Evolutionary conservation across 2,888 invertebrate species (phyloP), one percentile per base, ranked within the genome.

Genomic region (Proisotoma minuta): DNA sequence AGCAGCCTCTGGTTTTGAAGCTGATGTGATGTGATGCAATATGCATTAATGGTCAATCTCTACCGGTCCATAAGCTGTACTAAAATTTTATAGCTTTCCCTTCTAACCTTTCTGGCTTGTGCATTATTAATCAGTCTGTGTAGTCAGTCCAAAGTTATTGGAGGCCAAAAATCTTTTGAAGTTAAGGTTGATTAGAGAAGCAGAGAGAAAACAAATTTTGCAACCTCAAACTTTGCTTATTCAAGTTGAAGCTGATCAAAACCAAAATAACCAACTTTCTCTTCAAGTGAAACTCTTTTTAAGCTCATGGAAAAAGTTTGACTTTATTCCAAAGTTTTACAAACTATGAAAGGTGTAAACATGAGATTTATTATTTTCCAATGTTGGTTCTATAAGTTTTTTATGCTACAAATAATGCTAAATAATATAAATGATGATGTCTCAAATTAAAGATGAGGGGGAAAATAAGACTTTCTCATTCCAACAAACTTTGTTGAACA

Each of bases 101-200:
- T 20, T 43, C 43, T 43, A 18, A n/a, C n/a, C n/a, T n/a, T n/a
- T n/a, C n/a, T n/a, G n/a, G n/a, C n/a, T 43, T 4, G 18, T 43
- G 43, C 20, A 43, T 43, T 43, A 43, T 43, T 43, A 43, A 43
- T 43, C 43, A 43, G 43, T 20, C 18, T n/a, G 18, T n/a, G 43
- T 34, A n/a, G 43, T 20, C 43, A 43, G 20, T n/a, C n/a, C n/a
- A n/a, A n/a, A n/a, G n/a, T n/a, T n/a, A n/a, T n/a, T n/a, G n/a
- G 5, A 4, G 43, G 43, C 15, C 43, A 5, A 5, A 5, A 43
- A 43, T 43, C 43, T 43, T 43, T 43, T 43, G 43, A 43, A 15
- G 43, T 43, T 20, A 43, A 43, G 43, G 43, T 43, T 43, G 43
- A 43, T 43, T 43, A 43, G 43, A 43, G 43, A 43, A 43, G 20